A percentile compares a stretch with the other conserved stretches of the same genome.
phyloP scores from a whole-genome alignment of 92 coral and sea anemone species.

The Porites evermanni region DNA sequence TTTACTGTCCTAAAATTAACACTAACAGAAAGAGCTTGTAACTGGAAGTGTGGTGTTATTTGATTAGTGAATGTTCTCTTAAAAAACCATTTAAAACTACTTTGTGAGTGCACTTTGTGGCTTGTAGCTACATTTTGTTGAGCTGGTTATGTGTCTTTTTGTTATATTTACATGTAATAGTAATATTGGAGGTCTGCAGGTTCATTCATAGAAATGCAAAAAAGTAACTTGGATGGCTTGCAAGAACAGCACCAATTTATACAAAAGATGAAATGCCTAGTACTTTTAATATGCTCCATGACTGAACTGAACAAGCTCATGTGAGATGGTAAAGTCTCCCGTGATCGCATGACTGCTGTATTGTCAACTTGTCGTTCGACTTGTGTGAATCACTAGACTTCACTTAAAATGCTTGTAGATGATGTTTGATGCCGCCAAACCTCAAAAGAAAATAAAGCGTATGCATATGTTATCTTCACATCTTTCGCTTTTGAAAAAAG shows the following conservation, averaged over 20 bases:
- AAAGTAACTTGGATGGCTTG: not conserved
- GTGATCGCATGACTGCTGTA: too few relatives aligned
- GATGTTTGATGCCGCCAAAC: not conserved
- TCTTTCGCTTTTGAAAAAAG: not conserved
- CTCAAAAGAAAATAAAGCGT: not conserved
- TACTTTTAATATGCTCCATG: too few relatives aligned
- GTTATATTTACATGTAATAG: not conserved
- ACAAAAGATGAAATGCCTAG: too few relatives aligned
- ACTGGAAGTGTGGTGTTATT: too few relatives aligned
- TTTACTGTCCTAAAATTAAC: too few relatives aligned
- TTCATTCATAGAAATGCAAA: not conserved
- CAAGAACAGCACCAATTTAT: too few relatives aligned
- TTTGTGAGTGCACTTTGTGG: too few relatives aligned
- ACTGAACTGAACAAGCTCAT: not conserved
- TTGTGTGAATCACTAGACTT: not conserved
- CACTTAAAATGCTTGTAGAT: not conserved
- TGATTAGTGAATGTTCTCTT: too few relatives aligned
- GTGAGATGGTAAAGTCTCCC: not conserved
- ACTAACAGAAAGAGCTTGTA: too few relatives aligned
- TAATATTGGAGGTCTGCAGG: not conserved
- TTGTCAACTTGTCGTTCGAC: too few relatives aligned
- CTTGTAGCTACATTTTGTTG: too few relatives aligned
- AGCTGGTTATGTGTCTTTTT: not conserved
- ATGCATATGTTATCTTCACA: not conserved
- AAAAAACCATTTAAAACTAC: too few relatives aligned